Conservation (phyloP, 92 coral and sea anemone genomes). For the Palythoa grandis region DNA sequence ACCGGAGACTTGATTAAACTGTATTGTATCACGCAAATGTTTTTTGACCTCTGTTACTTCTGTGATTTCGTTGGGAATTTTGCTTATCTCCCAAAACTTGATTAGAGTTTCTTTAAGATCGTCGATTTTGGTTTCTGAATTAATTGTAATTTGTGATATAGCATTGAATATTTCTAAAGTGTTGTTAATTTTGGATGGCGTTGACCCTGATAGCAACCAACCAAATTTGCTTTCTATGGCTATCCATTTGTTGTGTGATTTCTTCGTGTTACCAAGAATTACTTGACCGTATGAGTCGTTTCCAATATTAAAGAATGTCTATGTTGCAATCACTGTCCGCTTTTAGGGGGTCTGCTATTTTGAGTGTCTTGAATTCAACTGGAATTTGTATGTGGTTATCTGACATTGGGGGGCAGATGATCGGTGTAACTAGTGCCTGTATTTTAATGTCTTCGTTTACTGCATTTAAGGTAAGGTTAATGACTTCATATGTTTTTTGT, state of each 20-base stretch:
- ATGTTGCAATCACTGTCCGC: conserved; percentile 15
- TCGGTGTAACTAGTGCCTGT: conserved; percentile 55
- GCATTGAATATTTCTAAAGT: background rate
- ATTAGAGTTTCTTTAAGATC: background rate
- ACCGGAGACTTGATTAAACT: background rate
- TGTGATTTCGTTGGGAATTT: background rate
- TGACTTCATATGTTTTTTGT: conserved; percentile 43
- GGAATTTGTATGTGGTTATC: conserved; percentile 17
- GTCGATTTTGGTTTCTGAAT: conserved; percentile 4
- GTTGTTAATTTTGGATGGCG: conserved; percentile 1
- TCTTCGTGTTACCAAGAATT: background rate
- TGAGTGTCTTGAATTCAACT: conserved; percentile 3
- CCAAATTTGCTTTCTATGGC: conserved; percentile 13
- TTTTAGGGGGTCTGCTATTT: conserved; percentile 15
- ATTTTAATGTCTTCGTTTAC: conserved; percentile 50
- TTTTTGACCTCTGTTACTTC: background rate
- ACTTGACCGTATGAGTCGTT: background rate
- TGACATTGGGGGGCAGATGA: conserved; percentile 51
- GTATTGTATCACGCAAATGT: background rate
- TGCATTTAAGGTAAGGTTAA: conserved; percentile 48
- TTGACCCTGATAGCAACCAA: conserved; percentile 24
- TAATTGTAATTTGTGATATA: background rate
- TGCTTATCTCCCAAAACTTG: conserved; percentile 1
- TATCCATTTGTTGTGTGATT: conserved; percentile 3
- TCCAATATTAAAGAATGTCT: conserved; percentile 16